Conservation (phyloP, 2,888 invertebrate species). For the Lycia hirtaria region DNA sequence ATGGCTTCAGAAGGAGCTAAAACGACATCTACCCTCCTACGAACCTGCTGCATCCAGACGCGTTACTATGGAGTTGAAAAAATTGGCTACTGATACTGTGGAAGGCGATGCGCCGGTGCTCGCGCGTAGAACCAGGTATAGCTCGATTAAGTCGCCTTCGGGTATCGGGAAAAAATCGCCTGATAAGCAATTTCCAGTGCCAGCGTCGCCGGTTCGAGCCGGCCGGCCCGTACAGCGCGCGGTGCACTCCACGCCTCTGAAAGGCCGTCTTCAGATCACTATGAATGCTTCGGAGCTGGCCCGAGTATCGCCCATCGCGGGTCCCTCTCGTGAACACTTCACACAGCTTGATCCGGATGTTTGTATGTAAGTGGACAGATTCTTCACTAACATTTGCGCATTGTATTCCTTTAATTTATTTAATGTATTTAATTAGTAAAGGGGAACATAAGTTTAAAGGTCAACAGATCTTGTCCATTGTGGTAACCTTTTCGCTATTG, state of each 20-base stretch:
- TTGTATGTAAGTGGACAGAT: neutral
- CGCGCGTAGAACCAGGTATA: neutral
- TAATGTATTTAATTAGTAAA: too few species aligned
- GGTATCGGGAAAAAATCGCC: neutral
- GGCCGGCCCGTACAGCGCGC: conserved; percentile 52
- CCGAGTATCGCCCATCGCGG: conserved; percentile 68
- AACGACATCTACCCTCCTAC: conserved; percentile 48
- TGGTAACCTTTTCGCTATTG: neutral
- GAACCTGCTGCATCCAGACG: conserved; percentile 28
- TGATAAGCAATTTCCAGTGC: neutral
- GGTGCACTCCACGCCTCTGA: conserved; percentile 72
- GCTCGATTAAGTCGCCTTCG: neutral
- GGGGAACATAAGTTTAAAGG: too few species aligned
- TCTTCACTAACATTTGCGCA: too few species aligned
- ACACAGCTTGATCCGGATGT: neutral
- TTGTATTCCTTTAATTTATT: too few species aligned
- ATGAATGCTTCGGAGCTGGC: conserved; percentile 57
- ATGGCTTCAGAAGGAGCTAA: conserved; percentile 64
- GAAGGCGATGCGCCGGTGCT: conserved; percentile 53
- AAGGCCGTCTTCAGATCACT: conserved; percentile 47
- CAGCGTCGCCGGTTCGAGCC: neutral
- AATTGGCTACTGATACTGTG: conserved; percentile 59
- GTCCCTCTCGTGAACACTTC: neutral
- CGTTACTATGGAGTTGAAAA: conserved; percentile 55
- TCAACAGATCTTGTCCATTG: neutral